These are phyloP conservation scores for Ctenodactylus gundi DNA, from an alignment of 2,113 vertebrate genomes.

Conservation along the genomic window DNA sequence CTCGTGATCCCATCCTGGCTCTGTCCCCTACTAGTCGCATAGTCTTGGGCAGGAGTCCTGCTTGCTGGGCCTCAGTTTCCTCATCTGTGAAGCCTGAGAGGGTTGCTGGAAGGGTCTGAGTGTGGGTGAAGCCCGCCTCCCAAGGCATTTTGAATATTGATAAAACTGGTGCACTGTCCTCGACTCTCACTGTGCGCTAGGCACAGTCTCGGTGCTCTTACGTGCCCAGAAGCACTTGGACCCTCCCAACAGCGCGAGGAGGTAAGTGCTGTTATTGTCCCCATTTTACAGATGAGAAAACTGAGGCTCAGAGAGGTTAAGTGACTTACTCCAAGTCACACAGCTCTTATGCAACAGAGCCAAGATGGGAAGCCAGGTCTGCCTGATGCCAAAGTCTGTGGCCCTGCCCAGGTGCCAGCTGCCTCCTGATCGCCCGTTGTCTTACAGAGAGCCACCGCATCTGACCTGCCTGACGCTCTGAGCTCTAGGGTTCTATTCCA, in stretches of 20 bases:
- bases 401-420: conserved; percentile 59
- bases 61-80: conserved; percentile 55
- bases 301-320: conserved; percentile 76
- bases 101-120: conserved; percentile 37
- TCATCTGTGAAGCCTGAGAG: conserved; percentile 51
- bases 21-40: neutral
- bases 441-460: conserved; percentile 62
- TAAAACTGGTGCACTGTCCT: neutral
- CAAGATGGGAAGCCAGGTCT: conserved; percentile 73
- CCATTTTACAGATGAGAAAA: conserved; percentile 76
- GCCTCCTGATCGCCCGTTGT: conserved; percentile 59
- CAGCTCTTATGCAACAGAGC: conserved; percentile 74
- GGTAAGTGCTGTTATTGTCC: conserved; percentile 68
- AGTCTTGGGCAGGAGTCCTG: neutral
- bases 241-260: conserved; percentile 50
- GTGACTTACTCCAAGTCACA: conserved; percentile 75
- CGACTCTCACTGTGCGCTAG: neutral
- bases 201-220: neutral
- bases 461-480: conserved; percentile 57
- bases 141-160: neutral
- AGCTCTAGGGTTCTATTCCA: conserved; percentile 50
- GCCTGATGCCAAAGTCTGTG: conserved; percentile 67
- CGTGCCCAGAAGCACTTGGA: neutral
- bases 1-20: neutral
- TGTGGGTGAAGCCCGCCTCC: neutral